A percentile compares a stretch with the other conserved stretches of the same genome.
Conservation (phyloP, 2,113 vertebrate genomes). For the Stercorarius parasiticus region DNA sequence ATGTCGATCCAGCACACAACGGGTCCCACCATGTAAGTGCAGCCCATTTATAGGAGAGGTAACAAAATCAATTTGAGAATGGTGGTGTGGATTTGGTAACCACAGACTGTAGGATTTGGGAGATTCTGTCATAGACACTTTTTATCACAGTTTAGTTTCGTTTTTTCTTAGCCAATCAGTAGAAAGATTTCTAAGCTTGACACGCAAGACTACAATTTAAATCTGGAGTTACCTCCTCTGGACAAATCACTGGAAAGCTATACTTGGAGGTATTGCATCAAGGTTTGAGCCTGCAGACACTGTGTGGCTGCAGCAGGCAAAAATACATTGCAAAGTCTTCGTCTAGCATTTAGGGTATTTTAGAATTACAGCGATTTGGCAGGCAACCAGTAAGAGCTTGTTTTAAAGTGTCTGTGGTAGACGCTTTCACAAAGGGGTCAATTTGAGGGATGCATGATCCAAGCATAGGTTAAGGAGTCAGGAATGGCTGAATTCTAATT, state of each 20-base stretch:
- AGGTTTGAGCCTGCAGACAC: slow-evolving; percentile 26
- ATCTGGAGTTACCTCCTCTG: neutral
- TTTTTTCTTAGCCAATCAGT: neutral
- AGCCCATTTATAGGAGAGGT: neutral
- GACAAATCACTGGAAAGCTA: neutral
- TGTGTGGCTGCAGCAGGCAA: neutral
- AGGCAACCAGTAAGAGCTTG: slow-evolving; percentile 9
- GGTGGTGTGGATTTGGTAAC: neutral
- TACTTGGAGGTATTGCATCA: slow-evolving; percentile 1
- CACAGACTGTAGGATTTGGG: neutral
- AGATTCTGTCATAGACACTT: neutral
- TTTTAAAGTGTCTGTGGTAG: neutral
- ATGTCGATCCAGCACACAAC: accelerated
- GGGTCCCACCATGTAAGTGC: neutral
- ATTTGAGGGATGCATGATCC: neutral
- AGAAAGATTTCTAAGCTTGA: neutral
- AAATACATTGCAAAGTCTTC: slow-evolving; percentile 24
- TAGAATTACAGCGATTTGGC: neutral
- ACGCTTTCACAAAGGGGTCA: neutral
- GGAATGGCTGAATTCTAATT: neutral
- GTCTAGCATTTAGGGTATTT: neutral
- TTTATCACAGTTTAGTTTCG: neutral
- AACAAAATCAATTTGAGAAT: neutral
- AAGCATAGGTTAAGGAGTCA: neutral
- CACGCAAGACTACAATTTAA: neutral